A percentile compares a stretch with the other conserved stretches of the same genome.
Evolutionary conservation across 2,113 vertebrate species (phyloP).

Genomic region (Alectura lathami): DNA sequence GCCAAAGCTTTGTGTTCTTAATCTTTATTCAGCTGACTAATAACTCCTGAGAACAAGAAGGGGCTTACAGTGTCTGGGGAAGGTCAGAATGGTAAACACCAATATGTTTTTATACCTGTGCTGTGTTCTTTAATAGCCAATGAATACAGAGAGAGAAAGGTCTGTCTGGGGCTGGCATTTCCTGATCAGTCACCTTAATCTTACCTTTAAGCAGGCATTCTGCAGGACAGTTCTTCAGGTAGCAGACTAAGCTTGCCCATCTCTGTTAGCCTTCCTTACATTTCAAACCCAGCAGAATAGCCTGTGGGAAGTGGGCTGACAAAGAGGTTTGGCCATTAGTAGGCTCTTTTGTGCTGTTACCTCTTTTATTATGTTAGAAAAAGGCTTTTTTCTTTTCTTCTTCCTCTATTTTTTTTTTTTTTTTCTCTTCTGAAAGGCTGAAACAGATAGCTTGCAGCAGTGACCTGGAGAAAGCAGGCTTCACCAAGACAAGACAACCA

Average conservation of each 20-base stretch:
- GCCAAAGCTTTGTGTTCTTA: neutral
- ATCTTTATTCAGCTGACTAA: neutral
- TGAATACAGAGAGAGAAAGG: neutral
- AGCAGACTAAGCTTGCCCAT: neutral
- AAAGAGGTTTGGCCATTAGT: constrained; percentile 35
- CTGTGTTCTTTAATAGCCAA: neutral
- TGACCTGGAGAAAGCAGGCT: constrained; percentile 5
- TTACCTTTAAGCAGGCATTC: constrained; percentile 6
- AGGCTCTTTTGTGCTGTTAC: neutral
- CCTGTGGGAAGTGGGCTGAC: neutral
- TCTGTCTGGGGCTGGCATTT: neutral
- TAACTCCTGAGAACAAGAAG: neutral
- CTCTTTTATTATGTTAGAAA: neutral
- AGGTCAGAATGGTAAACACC: neutral
- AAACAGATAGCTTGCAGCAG: neutral
- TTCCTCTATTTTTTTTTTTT: neutral
- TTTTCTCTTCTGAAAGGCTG: neutral
- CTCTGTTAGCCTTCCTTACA: neutral
- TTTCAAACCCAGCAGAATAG: neutral
- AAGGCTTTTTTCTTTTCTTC: neutral
- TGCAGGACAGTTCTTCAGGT: neutral
- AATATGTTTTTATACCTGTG: neutral
- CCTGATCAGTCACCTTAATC: neutral
- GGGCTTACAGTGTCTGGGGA: neutral
- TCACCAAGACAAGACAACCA: neutral